Base-by-base conservation (phyloP, 2,888 invertebrate genomes). In the Phaonia tiefii region DNA sequence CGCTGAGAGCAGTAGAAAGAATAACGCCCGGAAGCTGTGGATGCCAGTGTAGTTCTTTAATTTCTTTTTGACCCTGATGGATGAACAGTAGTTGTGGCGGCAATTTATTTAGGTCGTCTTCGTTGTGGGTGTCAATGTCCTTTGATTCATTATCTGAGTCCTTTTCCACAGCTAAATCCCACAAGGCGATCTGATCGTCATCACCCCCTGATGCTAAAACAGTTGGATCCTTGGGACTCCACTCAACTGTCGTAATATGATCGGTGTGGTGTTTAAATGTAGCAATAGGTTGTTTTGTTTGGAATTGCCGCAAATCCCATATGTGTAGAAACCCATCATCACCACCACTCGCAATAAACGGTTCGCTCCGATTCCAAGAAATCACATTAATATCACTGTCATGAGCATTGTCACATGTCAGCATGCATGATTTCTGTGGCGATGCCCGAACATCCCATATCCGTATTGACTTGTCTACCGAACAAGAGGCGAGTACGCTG, bases 41-140 rank as follows among this genome's bases (percentile, higher is more conserved):
- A 91, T 99, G 99, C 99, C 99, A 99, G 89, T 99, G 99, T 37
- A 99, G 91, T 92, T 99, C 99, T 90, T 99, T 99, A 74, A 99
- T 96, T 89, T 99, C 98, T 76, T 94, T 95, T 91, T 99, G 99
- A 51, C 99, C 99, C 92, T 98, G 97, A 89, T 99, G 99, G 84
- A 99, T 97, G 90, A 99, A 99, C 82, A 99, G 92, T 63, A 99
- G 91, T 90, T 99, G 99, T 0, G 99, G 97, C 26, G 99, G 99
- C 70, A 99, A 91, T 88, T 95, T 94, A 93, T 94, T 92, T 0
- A 93, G 91, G 54, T 92, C 91, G 79, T 92, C 92, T 82, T 93
- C 92, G 90, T 98, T 97, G 90, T 97, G 96, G 0, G 96, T 94
- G 0, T 96, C 82, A 85, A 73, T 82, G 31, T 82, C 67, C 42